Conservation (phyloP, 1,140 invertebrate genomes). For the Lycorma delicatula region DNA sequence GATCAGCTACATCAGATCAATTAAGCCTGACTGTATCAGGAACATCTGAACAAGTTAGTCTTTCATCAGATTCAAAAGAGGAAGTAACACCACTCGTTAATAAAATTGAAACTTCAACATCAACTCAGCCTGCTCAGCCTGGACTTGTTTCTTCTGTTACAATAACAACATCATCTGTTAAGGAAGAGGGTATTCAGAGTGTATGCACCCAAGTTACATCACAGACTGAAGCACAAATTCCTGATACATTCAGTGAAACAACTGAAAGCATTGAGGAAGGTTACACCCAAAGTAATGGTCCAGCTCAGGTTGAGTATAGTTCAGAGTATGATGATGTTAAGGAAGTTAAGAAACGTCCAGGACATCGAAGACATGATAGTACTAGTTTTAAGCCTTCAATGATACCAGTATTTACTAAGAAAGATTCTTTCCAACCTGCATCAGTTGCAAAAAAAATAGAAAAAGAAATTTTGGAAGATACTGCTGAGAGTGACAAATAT, state of each 20-base stretch:
- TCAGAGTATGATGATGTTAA: conserved; percentile 41
- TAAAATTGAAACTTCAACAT: conserved; percentile 33
- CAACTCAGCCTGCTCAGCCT: conserved; percentile 30
- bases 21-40: conserved; percentile 37
- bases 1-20: conserved; percentile 44
- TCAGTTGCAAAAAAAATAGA: conserved; percentile 13
- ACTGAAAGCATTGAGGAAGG: conserved; percentile 25
- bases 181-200: conserved; percentile 40
- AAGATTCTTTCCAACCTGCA: background rate
- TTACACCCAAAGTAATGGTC: conserved; percentile 41
- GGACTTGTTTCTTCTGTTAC: conserved; percentile 41
- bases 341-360: conserved; percentile 36
- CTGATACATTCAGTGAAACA: conserved; percentile 20
- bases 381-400: conserved; percentile 36
- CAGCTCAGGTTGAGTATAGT: conserved; percentile 46
- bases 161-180: conserved; percentile 43
- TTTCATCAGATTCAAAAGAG: conserved; percentile 26
- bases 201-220: conserved; percentile 49
- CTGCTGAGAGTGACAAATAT: conserved; percentile 37
- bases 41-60: conserved; percentile 32
- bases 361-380: conserved; percentile 48
- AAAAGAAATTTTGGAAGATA: conserved; percentile 25
- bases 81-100: conserved; percentile 29
- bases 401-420: conserved; percentile 25
- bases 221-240: conserved; percentile 33